A percentile compares a stretch with the other conserved stretches of the same genome.
Evolutionary conservation across 2,888 invertebrate genomes (phyloP).

Genomic region (Seira ritae): DNA sequence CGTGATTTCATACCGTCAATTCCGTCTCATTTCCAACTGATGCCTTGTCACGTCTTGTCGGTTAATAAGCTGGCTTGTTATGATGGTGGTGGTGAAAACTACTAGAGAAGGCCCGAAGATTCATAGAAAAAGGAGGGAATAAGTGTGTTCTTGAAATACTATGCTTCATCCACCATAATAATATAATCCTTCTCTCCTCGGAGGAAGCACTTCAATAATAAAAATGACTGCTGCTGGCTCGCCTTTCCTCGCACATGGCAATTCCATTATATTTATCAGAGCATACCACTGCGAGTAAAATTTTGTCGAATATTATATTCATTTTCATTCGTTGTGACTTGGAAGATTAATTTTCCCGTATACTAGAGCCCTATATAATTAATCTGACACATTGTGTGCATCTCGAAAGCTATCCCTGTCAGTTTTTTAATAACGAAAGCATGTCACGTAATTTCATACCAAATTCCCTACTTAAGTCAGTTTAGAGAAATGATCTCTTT

Average conservation of each 20-base stretch:
- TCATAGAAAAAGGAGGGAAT: not conserved
- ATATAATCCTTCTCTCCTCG: conserved; percentile 20
- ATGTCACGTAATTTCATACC: conserved; percentile 7
- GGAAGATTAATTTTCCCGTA: conserved; percentile 33
- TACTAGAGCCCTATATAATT: conserved; percentile 26
- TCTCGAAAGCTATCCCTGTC: conserved; percentile 10
- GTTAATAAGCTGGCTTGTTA: conserved; percentile 17
- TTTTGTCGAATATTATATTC: no score
- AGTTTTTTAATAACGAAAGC: conserved; percentile 6
- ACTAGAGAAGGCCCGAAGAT: not conserved
- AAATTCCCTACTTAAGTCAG: not conserved
- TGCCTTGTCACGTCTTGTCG: conserved; percentile 22
- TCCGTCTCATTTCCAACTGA: conserved; percentile 25
- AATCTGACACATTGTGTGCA: conserved; percentile 16
- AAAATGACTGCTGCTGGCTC: not conserved
- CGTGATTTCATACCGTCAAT: conserved; percentile 12
- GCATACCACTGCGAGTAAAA: not conserved
- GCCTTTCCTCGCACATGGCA: not conserved
- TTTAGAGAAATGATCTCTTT: not conserved
- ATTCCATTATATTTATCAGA: conserved; percentile 20
- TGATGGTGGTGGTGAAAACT: not conserved
- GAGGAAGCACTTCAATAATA: not conserved
- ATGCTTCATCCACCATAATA: conserved; percentile 14
- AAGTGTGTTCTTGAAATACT: not conserved
- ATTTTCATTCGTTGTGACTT: not conserved